A percentile compares a stretch with the other conserved stretches of the same genome.
These are phyloP conservation scores for Antechinus flavipes DNA, from an alignment of 2,113 vertebrate species.

Conservation along the genomic window DNA sequence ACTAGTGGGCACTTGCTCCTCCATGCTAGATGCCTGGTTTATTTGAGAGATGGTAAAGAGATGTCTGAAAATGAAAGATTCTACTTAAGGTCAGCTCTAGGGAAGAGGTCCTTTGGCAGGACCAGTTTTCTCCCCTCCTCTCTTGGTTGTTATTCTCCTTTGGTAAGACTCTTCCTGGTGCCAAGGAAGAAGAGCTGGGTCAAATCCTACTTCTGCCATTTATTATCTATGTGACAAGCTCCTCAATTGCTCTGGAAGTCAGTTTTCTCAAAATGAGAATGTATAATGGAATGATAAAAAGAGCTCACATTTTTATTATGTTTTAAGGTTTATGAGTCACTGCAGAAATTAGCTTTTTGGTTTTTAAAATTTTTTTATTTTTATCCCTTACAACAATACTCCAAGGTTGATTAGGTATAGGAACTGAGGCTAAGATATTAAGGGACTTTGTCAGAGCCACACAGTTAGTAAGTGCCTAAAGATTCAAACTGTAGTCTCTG, in stretches of 20 bases:
- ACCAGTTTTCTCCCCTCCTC: neutral
- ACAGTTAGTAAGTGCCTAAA: neutral
- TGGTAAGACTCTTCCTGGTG: neutral
- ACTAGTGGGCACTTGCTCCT: neutral
- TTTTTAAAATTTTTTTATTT: too few species aligned
- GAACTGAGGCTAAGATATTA: neutral
- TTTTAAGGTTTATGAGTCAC: neutral
- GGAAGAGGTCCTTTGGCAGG: neutral
- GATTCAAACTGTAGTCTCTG: neutral
- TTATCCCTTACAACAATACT: neutral
- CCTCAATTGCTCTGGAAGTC: neutral
- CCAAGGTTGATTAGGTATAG: neutral
- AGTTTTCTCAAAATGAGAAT: neutral
- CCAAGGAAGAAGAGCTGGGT: neutral
- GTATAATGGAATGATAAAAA: neutral
- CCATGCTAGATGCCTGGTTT: neutral
- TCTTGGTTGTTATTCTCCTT: neutral
- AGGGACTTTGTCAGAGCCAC: neutral
- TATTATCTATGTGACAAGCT: neutral
- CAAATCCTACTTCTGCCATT: neutral
- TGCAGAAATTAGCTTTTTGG: neutral
- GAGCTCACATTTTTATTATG: neutral
- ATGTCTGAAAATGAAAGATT: neutral
- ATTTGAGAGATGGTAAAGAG: slow-evolving; percentile 10
- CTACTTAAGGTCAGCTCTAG: neutral